phyloP scores from a whole-genome alignment of 1,140 invertebrate species.

The Ruditapes philippinarum region DNA sequence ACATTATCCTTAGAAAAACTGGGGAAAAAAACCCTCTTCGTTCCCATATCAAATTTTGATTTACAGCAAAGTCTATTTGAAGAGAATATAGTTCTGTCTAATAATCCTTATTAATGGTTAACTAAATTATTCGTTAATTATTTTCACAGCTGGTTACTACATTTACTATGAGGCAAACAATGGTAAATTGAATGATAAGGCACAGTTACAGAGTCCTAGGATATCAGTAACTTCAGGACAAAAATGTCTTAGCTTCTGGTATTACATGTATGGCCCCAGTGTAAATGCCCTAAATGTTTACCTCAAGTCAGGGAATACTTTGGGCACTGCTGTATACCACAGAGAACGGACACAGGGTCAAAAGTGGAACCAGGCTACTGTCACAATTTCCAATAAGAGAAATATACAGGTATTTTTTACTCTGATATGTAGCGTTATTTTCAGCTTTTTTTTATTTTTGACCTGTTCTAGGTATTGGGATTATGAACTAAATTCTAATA shows the following conservation, averaged over 20 bases:
- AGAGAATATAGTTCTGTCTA: too few species aligned
- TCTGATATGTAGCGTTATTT: too few species aligned
- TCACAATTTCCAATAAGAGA: slow-evolving; percentile 66
- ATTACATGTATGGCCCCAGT: slow-evolving; percentile 75
- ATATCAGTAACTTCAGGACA: slow-evolving; percentile 26
- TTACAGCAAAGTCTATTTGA: too few species aligned
- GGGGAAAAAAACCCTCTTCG: too few species aligned
- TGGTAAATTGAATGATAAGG: slow-evolving; percentile 86
- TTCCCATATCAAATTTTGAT: too few species aligned
- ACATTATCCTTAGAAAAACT: too few species aligned
- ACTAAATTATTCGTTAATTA: too few species aligned
- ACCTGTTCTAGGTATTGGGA: too few species aligned
- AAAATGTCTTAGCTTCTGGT: slow-evolving; percentile 74
- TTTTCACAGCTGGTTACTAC: slow-evolving; percentile 78
- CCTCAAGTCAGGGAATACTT: slow-evolving; percentile 63
- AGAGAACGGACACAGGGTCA: slow-evolving; percentile 75
- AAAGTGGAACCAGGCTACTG: slow-evolving; percentile 75
- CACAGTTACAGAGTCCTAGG: slow-evolving; percentile 64
- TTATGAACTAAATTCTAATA: too few species aligned
- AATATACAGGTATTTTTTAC: slow-evolving; percentile 74
- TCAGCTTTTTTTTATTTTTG: too few species aligned
- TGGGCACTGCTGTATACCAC: slow-evolving; percentile 76
- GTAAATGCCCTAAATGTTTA: slow-evolving; percentile 73
- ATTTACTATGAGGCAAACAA: slow-evolving; percentile 82
- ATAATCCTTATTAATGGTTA: too few species aligned